phyloP scores from a whole-genome alignment of 2,888 invertebrate genomes.

The Drosophila algonquin region DNA sequence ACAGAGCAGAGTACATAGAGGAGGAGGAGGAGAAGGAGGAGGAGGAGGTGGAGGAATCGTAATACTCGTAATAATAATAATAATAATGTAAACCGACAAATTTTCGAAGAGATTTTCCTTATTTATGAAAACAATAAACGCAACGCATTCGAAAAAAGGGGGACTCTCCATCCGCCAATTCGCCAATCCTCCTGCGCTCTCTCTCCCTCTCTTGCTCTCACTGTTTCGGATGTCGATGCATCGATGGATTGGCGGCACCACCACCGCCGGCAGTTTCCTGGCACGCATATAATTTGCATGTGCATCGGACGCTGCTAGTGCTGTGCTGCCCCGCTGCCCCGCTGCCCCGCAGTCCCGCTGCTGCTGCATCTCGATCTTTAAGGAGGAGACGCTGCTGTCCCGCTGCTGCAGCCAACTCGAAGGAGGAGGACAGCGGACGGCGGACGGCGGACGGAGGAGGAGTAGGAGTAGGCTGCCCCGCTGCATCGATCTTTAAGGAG shows the following conservation, averaged over 20 bases:
- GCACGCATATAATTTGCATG: constrained; percentile 79
- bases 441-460: no score
- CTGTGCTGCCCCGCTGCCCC: no score
- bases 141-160: constrained; percentile 71
- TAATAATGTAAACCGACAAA: constrained; percentile 74
- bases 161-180: constrained; percentile 7
- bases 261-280: constrained; percentile 61
- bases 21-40: neutral
- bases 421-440: neutral
- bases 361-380: constrained; percentile 59
- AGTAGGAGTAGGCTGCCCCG: neutral
- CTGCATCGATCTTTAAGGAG: constrained; percentile 32
- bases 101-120: constrained; percentile 62
- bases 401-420: constrained; percentile 27
- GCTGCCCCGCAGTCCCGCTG: neutral
- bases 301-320: constrained; percentile 53
- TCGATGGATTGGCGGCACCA: constrained; percentile 35
- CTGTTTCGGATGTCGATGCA: neutral
- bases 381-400: constrained; percentile 28
- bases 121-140: constrained; percentile 77
- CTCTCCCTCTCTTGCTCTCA: neutral
- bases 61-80: constrained; percentile 46
- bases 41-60: neutral
- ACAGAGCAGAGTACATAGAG: neutral
- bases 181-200: neutral